Conservation (phyloP, 2,113 vertebrate genomes). For the Chloebia gouldiae region DNA sequence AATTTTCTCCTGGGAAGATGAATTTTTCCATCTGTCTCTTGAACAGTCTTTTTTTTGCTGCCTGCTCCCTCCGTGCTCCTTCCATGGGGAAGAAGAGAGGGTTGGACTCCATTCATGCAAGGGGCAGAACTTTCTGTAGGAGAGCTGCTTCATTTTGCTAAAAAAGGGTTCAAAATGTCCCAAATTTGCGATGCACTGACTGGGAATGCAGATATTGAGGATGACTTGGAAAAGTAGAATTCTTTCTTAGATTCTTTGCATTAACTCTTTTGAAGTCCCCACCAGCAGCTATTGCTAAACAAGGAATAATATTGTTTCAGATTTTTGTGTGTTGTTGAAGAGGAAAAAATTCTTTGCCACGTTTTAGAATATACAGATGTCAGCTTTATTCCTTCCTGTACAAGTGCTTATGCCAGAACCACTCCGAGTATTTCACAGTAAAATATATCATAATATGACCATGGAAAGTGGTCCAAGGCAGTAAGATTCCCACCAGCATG, state of each 20-base stretch:
- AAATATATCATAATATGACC: not conserved
- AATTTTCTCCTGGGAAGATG: not conserved
- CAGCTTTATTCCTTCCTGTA: not conserved
- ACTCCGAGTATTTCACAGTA: not conserved
- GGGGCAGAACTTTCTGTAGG: not conserved
- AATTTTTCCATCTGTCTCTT: not conserved
- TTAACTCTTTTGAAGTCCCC: not conserved
- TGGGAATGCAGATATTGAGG: not conserved
- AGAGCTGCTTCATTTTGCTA: not conserved
- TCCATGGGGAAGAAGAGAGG: not conserved
- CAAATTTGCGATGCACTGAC: rapidly evolving
- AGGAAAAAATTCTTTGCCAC: not conserved
- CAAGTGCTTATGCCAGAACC: not conserved
- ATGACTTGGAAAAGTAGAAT: not conserved
- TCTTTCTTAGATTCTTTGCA: not conserved
- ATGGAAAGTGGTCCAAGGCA: not conserved
- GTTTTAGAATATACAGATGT: not conserved
- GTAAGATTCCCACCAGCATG: not conserved
- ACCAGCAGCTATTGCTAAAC: not conserved
- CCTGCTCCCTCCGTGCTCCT: not conserved
- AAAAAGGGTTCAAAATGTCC: not conserved
- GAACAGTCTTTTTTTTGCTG: not conserved
- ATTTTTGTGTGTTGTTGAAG: not conserved
- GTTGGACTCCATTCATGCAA: not conserved
- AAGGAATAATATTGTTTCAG: not conserved